Percentiles rank a stretch among this genome's conserved stretches.
phyloP scores from a whole-genome alignment of 2,888 invertebrate genomes.

The Sinodicranocentrus sp. region DNA sequence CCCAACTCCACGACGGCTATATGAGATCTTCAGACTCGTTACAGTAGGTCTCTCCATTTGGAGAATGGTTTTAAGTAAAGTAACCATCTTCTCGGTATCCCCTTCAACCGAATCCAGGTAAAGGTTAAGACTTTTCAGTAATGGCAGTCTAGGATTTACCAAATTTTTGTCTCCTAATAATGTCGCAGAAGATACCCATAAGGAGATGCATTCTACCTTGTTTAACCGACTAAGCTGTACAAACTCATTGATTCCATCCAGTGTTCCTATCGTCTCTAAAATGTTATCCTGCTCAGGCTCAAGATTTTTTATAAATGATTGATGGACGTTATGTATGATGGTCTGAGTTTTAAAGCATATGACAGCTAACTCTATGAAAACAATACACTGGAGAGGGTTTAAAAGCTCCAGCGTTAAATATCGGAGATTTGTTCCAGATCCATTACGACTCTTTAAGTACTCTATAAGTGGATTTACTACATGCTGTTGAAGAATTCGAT shows the following conservation, averaged over 20 bases:
- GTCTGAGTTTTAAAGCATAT: constrained; percentile 46
- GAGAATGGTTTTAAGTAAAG: constrained; percentile 35
- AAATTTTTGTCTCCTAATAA: constrained; percentile 42
- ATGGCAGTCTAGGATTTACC: constrained; percentile 40
- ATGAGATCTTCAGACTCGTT: constrained; percentile 65
- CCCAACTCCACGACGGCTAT: constrained; percentile 52
- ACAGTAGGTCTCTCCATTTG: constrained; percentile 49
- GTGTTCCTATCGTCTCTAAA: constrained; percentile 56
- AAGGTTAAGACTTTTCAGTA: constrained; percentile 43
- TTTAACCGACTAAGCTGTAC: constrained; percentile 44
- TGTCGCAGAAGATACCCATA: constrained; percentile 55
- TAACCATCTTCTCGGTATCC: constrained; percentile 36
- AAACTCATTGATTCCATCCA: constrained; percentile 64
- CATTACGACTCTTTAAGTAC: constrained; percentile 10
- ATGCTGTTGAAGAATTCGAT: constrained; percentile 45
- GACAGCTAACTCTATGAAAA: constrained; percentile 52
- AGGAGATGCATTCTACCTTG: constrained; percentile 55
- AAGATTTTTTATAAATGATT: constrained; percentile 53
- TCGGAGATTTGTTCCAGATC: constrained; percentile 27
- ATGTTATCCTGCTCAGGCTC: constrained; percentile 21
- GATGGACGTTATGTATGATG: constrained; percentile 60
- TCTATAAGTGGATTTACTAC: constrained; percentile 47
- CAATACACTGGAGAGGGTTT: constrained; percentile 50
- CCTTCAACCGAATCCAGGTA: constrained; percentile 59
- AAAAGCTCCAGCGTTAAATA: constrained; percentile 54